Evolutionary conservation across 2,888 invertebrate genomes (phyloP).

Genomic region (Synergus umbraculus): DNA sequence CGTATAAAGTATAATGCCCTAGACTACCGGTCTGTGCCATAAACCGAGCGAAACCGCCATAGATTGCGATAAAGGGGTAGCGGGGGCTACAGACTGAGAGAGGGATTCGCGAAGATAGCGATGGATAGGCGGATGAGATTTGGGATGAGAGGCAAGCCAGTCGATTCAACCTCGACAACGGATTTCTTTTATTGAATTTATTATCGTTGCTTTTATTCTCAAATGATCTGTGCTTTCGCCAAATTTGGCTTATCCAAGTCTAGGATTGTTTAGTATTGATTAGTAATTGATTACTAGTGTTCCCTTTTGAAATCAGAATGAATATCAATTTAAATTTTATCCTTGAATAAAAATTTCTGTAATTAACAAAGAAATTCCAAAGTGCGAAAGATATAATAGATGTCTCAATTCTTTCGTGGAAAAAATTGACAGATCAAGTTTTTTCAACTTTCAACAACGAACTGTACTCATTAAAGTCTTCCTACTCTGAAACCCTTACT

Average conservation of each 20-base stretch:
- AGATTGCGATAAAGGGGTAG: slow-evolving; percentile 46
- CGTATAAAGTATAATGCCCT: slow-evolving; percentile 69
- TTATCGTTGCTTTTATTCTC: neutral
- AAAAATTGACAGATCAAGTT: neutral
- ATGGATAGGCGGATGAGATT: neutral
- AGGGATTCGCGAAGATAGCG: slow-evolving; percentile 32
- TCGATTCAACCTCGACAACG: neutral
- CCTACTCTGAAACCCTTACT: neutral
- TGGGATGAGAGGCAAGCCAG: neutral
- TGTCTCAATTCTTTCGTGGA: neutral
- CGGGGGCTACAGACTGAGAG: slow-evolving; percentile 39
- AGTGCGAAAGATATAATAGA: neutral
- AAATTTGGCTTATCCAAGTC: neutral
- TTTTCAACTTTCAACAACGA: neutral
- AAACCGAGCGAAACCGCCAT: slow-evolving; percentile 64
- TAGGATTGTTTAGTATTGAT: neutral
- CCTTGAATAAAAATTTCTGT: neutral
- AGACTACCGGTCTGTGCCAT: slow-evolving; percentile 73
- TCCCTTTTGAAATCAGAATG: too few relatives aligned
- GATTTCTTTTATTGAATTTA: slow-evolving; percentile 5
- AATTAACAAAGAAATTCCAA: neutral
- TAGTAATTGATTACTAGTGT: too few relatives aligned
- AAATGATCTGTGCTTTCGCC: neutral
- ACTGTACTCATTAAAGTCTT: neutral
- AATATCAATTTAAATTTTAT: too few relatives aligned